These are phyloP conservation scores for Perca schrenkii DNA, from an alignment of 2,113 vertebrate genomes.

Conservation along the genomic window DNA sequence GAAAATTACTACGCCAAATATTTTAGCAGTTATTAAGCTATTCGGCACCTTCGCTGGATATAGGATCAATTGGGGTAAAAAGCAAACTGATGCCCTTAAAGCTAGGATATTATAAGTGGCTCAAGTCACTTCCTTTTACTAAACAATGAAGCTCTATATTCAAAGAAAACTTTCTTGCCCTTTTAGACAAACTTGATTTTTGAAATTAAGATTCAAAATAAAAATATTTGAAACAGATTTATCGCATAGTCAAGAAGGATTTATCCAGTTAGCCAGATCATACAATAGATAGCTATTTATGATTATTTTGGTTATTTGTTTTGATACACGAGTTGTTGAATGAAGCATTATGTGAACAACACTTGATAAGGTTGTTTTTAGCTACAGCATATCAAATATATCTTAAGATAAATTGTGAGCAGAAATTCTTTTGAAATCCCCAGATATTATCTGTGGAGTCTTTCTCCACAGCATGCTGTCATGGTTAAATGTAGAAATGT, in stretches of 20 bases:
- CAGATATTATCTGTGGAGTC: neutral
- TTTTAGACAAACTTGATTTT: no score
- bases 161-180: no score
- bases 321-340: neutral
- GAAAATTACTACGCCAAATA: no score
- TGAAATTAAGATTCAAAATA: no score
- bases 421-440: neutral
- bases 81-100: no score
- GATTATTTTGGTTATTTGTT: neutral
- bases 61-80: no score
- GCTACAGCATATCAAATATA: neutral
- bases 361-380: neutral
- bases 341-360: neutral
- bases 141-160: no score
- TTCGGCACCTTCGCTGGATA: no score
- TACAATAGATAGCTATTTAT: neutral
- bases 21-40: no score
- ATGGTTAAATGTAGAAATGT: neutral
- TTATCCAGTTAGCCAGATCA: neutral
- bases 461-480: neutral
- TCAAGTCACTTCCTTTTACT: no score
- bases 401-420: conserved; percentile 3
- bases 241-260: neutral
- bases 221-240: no score
- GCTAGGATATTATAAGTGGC: no score